These are phyloP conservation scores for Agrochola lychnidis DNA, from an alignment of 2,888 invertebrate species.

Conservation along the genomic window DNA sequence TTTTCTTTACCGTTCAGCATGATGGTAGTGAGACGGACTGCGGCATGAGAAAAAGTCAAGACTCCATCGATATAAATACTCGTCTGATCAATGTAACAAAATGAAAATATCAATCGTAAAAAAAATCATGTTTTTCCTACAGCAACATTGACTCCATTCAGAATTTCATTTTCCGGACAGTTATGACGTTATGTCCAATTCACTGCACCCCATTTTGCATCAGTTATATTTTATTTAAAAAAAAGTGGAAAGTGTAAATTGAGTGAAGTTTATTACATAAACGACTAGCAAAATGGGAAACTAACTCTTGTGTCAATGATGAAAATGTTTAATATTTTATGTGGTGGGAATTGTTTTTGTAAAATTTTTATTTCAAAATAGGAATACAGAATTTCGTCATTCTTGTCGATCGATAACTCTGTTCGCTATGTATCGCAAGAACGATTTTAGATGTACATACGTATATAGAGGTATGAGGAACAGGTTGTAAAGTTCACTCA, in stretches of 20 bases:
- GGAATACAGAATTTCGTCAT: neutral
- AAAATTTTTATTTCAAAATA: neutral
- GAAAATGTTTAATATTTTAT: slow-evolving; percentile 11
- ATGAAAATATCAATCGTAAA: neutral
- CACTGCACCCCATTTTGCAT: slow-evolving; percentile 1
- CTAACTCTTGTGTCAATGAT: neutral
- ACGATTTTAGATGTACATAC: neutral
- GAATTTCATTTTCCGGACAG: slow-evolving; percentile 2
- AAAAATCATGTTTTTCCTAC: slow-evolving; percentile 1
- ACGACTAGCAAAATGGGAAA: neutral
- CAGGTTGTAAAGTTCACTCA: too few species aligned
- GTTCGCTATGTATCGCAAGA: neutral
- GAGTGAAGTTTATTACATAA: slow-evolving; percentile 5
- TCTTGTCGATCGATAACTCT: neutral
- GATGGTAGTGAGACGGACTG: neutral
- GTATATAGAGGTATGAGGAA: too few species aligned
- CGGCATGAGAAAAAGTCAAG: neutral
- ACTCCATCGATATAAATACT: neutral
- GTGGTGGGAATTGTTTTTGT: neutral
- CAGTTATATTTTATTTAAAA: slow-evolving; percentile 27
- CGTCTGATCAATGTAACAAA: neutral
- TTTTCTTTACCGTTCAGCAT: neutral
- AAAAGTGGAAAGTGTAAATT: slow-evolving; percentile 5
- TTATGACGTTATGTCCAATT: slow-evolving; percentile 12
- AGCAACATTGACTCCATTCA: neutral